These are phyloP conservation scores for Hippocampus abdominalis DNA, from an alignment of 2,113 vertebrate genomes.

Conservation along the genomic window DNA sequence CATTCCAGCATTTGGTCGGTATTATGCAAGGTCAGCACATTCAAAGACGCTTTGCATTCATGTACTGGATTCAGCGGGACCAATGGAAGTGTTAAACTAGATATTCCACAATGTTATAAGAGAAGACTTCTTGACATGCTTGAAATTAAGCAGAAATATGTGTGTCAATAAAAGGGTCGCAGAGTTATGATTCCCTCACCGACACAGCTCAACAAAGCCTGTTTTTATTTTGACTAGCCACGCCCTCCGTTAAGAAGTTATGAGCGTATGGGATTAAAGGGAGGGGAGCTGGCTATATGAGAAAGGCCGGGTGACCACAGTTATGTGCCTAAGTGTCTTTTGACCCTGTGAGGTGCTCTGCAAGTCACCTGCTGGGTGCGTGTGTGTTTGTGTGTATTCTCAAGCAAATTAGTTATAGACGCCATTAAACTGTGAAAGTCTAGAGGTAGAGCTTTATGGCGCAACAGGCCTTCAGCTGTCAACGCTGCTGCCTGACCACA, in stretches of 20 bases:
- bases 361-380: conserved; percentile 33
- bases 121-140: conserved; percentile 36
- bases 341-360: background rate
- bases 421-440: conserved; percentile 38
- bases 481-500: conserved; percentile 45
- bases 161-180: conserved; percentile 30
- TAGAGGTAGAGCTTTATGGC: conserved; percentile 45
- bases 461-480: conserved; percentile 63
- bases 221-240: conserved; percentile 29
- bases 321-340: conserved; percentile 19
- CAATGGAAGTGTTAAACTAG: conserved; percentile 30
- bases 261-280: conserved; percentile 24
- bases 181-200: conserved; percentile 20
- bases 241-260: conserved; percentile 41
- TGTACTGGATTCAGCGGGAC: conserved; percentile 25
- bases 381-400: conserved; percentile 29
- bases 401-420: conserved; percentile 42
- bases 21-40: conserved; percentile 28
- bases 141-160: conserved; percentile 42
- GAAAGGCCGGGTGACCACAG: conserved; percentile 46
- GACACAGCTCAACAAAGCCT: conserved; percentile 25
- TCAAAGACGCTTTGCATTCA: conserved; percentile 41
- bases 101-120: conserved; percentile 44
- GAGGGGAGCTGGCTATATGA: conserved; percentile 27
- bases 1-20: conserved; percentile 31